Evolutionary conservation across 1,140 invertebrate species (phyloP).

Genomic region (Anastrepha obliqua): DNA sequence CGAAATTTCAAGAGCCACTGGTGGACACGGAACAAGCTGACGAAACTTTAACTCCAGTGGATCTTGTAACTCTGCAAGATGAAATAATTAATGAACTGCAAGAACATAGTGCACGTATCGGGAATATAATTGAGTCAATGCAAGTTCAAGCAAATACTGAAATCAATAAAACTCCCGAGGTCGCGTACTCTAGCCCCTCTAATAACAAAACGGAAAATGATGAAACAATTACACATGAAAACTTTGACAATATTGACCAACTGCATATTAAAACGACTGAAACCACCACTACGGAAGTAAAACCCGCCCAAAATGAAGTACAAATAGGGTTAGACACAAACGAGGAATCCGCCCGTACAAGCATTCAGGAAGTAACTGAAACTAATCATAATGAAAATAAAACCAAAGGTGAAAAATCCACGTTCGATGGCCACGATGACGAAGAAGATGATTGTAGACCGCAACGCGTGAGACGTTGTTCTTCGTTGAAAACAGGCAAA

Average conservation of each 20-base stretch:
- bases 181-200: background rate
- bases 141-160: conserved; percentile 13
- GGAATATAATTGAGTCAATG: conserved; percentile 48
- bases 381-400: conserved; percentile 41
- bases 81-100: conserved; percentile 68
- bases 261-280: conserved; percentile 47
- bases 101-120: conserved; percentile 62
- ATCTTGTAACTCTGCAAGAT: conserved; percentile 62
- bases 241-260: conserved; percentile 35
- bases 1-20: background rate
- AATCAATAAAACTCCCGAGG: background rate
- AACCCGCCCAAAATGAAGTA: conserved; percentile 16
- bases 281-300: background rate
- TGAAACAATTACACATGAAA: background rate
- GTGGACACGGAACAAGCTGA: background rate
- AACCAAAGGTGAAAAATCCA: background rate
- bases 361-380: conserved; percentile 6
- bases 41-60: background rate
- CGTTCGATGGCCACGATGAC: conserved; percentile 64
- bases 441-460: conserved; percentile 76
- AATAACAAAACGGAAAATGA: conserved; percentile 56
- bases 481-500: conserved; percentile 92
- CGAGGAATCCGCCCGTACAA: conserved; percentile 30
- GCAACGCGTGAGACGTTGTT: conserved; percentile 83
- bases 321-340: conserved; percentile 31